These are phyloP conservation scores for Lysandra coridon DNA, from an alignment of 2,888 invertebrate genomes.

Conservation along the genomic window DNA sequence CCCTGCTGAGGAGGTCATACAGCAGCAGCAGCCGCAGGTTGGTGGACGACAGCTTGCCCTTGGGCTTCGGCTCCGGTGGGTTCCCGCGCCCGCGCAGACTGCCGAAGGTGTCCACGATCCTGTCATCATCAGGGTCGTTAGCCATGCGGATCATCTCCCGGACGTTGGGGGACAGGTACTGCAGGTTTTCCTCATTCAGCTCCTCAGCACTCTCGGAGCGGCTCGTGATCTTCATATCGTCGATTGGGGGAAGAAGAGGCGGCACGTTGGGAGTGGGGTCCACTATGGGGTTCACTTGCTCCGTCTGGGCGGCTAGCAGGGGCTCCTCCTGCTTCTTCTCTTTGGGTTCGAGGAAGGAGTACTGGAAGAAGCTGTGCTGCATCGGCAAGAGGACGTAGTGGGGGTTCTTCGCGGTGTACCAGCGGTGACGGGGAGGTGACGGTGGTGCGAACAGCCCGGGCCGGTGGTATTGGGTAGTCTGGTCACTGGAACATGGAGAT, in stretches of 20 bases:
- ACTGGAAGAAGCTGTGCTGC: conserved; percentile 58
- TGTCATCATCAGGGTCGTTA: conserved; percentile 59
- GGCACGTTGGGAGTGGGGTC: conserved; percentile 57
- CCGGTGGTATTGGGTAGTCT: conserved; percentile 68
- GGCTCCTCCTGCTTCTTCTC: conserved; percentile 57
- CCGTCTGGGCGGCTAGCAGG: conserved; percentile 58
- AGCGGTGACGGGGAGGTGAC: conserved; percentile 66
- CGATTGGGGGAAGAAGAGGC: conserved; percentile 60
- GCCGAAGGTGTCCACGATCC: conserved; percentile 65
- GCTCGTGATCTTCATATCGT: conserved; percentile 53
- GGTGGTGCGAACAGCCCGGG: conserved; percentile 79
- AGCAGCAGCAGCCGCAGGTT: conserved; percentile 81
- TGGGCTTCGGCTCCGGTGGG: conserved; percentile 60
- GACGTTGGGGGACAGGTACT: conserved; percentile 67
- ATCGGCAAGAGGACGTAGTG: conserved; percentile 65
- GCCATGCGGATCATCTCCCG: conserved; percentile 70
- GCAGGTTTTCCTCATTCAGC: conserved; percentile 65
- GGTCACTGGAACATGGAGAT: conserved; percentile 49
- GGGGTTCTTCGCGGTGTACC: conserved; percentile 49
- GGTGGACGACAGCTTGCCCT: conserved; percentile 79
- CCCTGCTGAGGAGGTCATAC: conserved; percentile 84
- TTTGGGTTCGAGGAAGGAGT: conserved; percentile 65
- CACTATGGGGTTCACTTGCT: conserved; percentile 65
- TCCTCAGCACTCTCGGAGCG: conserved; percentile 60
- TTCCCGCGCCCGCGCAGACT: conserved; percentile 57